Percentiles rank a stretch among this genome's conserved stretches.
Conservation (phyloP, 2,113 vertebrate genomes). For the Sorex fumeus region DNA sequence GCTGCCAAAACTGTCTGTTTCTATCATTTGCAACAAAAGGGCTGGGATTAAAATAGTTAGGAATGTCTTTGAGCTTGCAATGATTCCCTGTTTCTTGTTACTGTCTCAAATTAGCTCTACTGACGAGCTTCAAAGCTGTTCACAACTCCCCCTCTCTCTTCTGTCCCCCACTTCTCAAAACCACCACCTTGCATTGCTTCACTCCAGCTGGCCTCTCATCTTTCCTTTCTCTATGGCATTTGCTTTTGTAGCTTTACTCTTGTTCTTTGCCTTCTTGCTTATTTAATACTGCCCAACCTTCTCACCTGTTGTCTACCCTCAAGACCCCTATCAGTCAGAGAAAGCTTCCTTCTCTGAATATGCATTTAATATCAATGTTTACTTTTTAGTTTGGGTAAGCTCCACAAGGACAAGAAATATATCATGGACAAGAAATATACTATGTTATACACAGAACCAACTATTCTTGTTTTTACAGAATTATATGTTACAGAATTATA, state of each 20-base stretch:
- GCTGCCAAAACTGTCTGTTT: constrained; percentile 15
- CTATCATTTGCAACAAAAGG: constrained; percentile 22
- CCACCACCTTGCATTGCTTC: background rate
- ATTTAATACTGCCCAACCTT: constrained; percentile 13
- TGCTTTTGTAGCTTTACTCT: background rate
- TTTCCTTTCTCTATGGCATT: background rate
- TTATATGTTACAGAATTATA: background rate
- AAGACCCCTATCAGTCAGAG: background rate
- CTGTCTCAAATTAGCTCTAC: constrained; percentile 59
- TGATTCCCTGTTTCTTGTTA: constrained; percentile 40
- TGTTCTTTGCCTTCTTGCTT: background rate
- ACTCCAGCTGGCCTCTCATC: background rate
- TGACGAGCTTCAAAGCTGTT: constrained; percentile 54
- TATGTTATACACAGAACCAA: background rate
- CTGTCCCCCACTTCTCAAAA: background rate
- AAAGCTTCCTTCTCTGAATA: background rate
- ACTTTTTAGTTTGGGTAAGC: background rate
- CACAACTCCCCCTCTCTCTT: background rate
- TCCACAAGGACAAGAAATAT: background rate
- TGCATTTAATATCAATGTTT: background rate
- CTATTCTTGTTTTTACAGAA: background rate
- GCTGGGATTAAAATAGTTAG: constrained; percentile 41
- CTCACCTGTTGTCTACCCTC: background rate
- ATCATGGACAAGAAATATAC: background rate
- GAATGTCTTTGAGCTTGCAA: constrained; percentile 41